Conservation (phyloP, 2,888 invertebrate species). For the Leptura quadrifasciata region DNA sequence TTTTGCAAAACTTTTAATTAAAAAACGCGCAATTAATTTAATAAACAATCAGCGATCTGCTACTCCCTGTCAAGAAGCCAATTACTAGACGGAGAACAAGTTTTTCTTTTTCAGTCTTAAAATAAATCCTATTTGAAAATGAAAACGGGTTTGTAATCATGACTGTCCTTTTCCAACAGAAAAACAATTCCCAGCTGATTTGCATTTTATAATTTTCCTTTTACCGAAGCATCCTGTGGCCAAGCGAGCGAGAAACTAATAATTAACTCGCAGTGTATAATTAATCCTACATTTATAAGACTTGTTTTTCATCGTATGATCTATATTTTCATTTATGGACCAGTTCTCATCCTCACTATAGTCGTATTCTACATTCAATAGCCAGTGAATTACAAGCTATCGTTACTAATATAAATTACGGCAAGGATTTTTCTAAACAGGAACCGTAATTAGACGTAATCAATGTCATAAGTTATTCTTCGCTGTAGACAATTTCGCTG, state of each 20-base stretch:
- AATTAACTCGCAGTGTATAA: slow-evolving; percentile 13
- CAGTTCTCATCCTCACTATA: slow-evolving; percentile 3
- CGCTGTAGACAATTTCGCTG: background rate
- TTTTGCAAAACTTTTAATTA: background rate
- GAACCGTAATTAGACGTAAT: slow-evolving; percentile 1
- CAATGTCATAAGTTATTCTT: slow-evolving; percentile 3
- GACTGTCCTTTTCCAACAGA: slow-evolving; percentile 9
- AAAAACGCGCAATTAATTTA: slow-evolving; percentile 9
- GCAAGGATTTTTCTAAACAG: background rate
- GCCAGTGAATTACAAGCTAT: slow-evolving; percentile 7
- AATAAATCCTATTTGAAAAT: slow-evolving; percentile 4
- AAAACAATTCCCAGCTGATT: slow-evolving; percentile 15
- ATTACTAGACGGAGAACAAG: slow-evolving; percentile 13
- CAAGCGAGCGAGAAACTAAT: slow-evolving; percentile 16
- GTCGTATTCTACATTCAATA: background rate
- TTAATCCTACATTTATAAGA: slow-evolving; percentile 8
- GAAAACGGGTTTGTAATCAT: slow-evolving; percentile 14
- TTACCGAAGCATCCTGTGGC: slow-evolving; percentile 14
- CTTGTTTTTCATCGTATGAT: slow-evolving; percentile 10
- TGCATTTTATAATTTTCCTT: slow-evolving; percentile 28
- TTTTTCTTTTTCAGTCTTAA: slow-evolving; percentile 14
- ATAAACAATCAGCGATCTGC: slow-evolving; percentile 19
- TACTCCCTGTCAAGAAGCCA: slow-evolving; percentile 22
- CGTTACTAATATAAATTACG: slow-evolving; percentile 1
- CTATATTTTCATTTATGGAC: slow-evolving; percentile 27